Percentiles rank a stretch among this genome's conserved stretches.
These are phyloP conservation scores for Phyllostomus hastatus DNA, from an alignment of 2,113 vertebrate species.

Conservation along the genomic window DNA sequence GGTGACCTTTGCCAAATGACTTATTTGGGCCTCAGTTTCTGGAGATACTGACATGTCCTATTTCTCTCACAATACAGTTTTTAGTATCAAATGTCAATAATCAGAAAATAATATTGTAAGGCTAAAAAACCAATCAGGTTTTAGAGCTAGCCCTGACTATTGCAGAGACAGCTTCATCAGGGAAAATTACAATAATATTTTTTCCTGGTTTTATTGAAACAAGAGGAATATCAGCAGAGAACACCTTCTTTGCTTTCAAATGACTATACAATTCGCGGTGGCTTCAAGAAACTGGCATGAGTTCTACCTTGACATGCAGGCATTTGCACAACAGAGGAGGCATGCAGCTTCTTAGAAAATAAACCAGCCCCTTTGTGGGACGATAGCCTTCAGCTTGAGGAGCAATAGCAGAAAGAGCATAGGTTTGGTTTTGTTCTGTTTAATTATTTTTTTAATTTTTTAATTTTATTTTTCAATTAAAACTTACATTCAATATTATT, in stretches of 20 bases:
- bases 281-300: not conserved
- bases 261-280: not conserved
- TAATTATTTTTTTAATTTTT: not conserved
- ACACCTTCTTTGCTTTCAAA: not conserved
- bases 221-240: not conserved
- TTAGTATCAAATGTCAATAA: not conserved
- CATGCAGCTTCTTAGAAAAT: not conserved
- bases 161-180: not conserved
- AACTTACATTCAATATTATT: not conserved
- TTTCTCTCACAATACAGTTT: not conserved
- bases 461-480: not conserved
- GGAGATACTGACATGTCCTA: not conserved
- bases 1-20: not conserved
- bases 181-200: not conserved
- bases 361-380: not conserved
- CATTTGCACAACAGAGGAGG: not conserved
- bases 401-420: too few species aligned
- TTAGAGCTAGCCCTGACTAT: not conserved
- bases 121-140: not conserved
- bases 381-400: not conserved
- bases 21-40: not conserved
- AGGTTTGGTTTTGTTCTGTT: not conserved
- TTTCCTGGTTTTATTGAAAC: not conserved
- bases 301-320: not conserved
- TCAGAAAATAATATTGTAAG: not conserved